Evolutionary conservation across 37 sponge, comb jelly and placozoan species (phyloP), one percentile per base, ranked within the genome.

Genomic region (Geodia barretti): DNA sequence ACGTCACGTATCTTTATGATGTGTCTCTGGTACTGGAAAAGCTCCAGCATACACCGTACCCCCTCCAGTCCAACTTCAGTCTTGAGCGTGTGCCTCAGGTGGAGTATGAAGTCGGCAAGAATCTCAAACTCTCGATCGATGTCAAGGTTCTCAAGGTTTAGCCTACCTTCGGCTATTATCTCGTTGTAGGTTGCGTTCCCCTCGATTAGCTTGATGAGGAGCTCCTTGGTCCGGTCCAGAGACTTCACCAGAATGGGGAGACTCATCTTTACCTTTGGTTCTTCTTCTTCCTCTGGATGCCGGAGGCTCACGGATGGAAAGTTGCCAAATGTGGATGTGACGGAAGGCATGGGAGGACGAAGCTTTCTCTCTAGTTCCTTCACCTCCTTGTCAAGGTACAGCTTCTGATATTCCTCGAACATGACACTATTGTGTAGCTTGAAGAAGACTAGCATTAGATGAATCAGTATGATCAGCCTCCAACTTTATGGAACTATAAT

Each of bases 161-260:
- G 74, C 29, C 64, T 58, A 32, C 79, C 84, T 30, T 47, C 81
- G 58, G 80, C 78, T 8, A 64, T 79, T 20, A 89, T 82, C 9
- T 89, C 89, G 0, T 31, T 74, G 68, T 92, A 87, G 24, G 62
- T 63, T 58, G 92, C 92, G 36, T 41, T 79, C 4, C 92, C 92
- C 43, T 68, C 35, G 17, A 92, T 39, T 32, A 92, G 41, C 20
- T 67, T 69, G 34, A 69, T 35, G 9, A 92, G 31, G 38, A 87
- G 72, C 8, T 68, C 77, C 35, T 80, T 70, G 19, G 92, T 81
- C 4, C 63, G 39, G 34, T 43, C 30, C 40, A 87, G 66, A 72
- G 85, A 74, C 64, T 17, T 34, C 83, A 72, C 82, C 77, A 1
- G 38, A 24, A 4, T 64, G 24, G 24, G 75, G 25, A 0, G 76